Evolutionary conservation across 2,113 vertebrate genomes (phyloP).

Genomic region (Dasyprocta punctata): DNA sequence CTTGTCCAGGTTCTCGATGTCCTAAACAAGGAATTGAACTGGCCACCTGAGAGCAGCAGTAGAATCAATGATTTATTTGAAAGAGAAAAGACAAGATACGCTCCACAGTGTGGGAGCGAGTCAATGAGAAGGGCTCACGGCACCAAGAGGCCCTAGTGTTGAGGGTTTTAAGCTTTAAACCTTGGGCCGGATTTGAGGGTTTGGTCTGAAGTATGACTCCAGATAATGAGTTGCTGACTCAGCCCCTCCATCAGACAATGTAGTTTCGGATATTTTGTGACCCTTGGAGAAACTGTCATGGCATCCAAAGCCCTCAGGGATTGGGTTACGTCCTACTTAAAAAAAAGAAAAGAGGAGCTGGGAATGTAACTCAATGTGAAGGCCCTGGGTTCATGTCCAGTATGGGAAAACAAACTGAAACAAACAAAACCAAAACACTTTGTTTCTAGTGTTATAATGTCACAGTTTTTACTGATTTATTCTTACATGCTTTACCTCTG

Average conservation of each 20-base stretch:
- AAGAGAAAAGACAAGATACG: background rate
- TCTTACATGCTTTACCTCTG: background rate
- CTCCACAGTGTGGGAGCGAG: background rate
- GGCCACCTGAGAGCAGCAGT: background rate
- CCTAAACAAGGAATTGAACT: background rate
- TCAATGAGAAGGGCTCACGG: background rate
- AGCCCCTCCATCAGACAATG: background rate
- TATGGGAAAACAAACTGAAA: background rate
- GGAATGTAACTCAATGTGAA: background rate
- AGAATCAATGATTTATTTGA: background rate
- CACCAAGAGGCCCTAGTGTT: background rate
- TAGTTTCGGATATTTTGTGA: background rate
- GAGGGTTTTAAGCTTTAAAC: background rate
- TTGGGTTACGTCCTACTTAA: background rate
- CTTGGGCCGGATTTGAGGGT: background rate
- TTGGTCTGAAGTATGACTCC: background rate
- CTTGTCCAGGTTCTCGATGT: background rate
- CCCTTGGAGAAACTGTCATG: background rate
- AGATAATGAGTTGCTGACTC: background rate
- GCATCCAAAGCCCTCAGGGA: background rate
- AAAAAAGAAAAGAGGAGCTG: background rate
- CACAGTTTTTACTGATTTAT: background rate
- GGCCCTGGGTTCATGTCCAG: background rate
- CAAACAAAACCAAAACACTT: background rate
- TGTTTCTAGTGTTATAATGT: background rate